Evolutionary conservation across 1,140 invertebrate genomes (phyloP), one percentile per base, ranked within the genome.

Genomic region (Paraescarpia echinospica): DNA sequence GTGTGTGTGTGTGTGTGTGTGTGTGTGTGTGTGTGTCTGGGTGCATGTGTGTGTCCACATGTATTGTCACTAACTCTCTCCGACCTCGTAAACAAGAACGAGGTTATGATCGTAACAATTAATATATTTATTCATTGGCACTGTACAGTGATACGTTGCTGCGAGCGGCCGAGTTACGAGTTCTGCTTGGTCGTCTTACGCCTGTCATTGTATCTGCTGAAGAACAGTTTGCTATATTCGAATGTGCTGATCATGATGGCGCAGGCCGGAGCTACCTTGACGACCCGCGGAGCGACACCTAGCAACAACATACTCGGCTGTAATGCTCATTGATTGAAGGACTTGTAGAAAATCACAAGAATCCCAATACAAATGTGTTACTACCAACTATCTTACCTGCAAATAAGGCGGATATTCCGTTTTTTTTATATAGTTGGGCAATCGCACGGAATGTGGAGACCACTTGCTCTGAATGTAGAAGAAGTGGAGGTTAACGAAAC

Each of bases 161-260:
- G 59, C 59, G 2, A 77, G 22, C 59, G 2, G 59, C 22, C 59
- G 59, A 77, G 12, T 31, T 4, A 31, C n/a, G 18, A 77, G 12
- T 18, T 51, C 1, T 51, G 18, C 48, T 9, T 51, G 8, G 59
- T 4, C 9, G 12, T 27, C 59, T 31, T 12, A 77, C 59, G 59
- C 18, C 22, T 77, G 18, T 12, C 41, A 90, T 94, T 94, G 59
- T 77, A 41, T 89, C 35, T 33, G n/a, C 94, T 91, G 93, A 99
- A 99, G 95, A 98, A 98, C 91, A 97, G 96, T 96, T 99, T 99
- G 93, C 98, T 98, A 96, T 98, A 98, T 97, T 99, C 99, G 96
- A 99, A 99, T 27, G 98, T 98, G n/a, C 98, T 98, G 92, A 99
- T 99, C 99, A 99, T 99, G 33, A 99, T 99, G 1, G 99, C 99